A percentile compares a stretch with the other conserved stretches of the same genome.
Conservation (phyloP, 1,140 invertebrate genomes). For the Drosophila nebulosa region DNA sequence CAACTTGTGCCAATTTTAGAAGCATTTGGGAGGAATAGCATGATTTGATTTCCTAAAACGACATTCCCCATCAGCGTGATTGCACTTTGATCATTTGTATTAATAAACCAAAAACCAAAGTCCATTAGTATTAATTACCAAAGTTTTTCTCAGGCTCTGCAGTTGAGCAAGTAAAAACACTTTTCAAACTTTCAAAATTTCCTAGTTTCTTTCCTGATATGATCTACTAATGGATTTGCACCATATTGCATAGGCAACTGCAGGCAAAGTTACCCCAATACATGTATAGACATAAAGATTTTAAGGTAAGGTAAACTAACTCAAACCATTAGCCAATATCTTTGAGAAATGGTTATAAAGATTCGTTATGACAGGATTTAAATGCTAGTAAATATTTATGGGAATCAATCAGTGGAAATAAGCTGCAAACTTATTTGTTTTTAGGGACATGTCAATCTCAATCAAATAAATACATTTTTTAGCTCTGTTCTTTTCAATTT, state of each 20-base stretch:
- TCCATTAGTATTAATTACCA: slow-evolving; percentile 69
- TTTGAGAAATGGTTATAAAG: background rate
- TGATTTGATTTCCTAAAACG: background rate
- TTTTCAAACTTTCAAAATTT: slow-evolving; percentile 64
- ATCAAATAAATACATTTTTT: too few relatives aligned
- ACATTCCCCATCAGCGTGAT: background rate
- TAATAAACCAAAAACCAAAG: slow-evolving; percentile 40
- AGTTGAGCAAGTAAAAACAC: too few relatives aligned
- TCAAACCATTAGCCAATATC: background rate
- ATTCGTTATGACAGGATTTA: background rate
- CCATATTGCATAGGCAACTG: slow-evolving; percentile 12
- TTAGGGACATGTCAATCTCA: too few relatives aligned
- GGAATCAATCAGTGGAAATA: too few relatives aligned
- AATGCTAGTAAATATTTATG: too few relatives aligned
- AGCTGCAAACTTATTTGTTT: too few relatives aligned
- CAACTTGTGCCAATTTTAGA: slow-evolving; percentile 56
- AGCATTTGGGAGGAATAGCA: background rate
- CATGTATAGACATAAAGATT: too few relatives aligned
- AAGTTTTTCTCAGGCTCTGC: slow-evolving; percentile 24
- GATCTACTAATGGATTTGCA: slow-evolving; percentile 67
- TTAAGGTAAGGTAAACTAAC: background rate
- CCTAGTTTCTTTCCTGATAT: slow-evolving; percentile 56
- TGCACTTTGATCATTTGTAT: slow-evolving; percentile 40
- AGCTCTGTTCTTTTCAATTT: too few relatives aligned
- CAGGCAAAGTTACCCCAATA: slow-evolving; percentile 51